A percentile compares a stretch with the other conserved stretches of the same genome.
phyloP scores from a whole-genome alignment of 2,113 vertebrate species.

The Anas platyrhynchos region DNA sequence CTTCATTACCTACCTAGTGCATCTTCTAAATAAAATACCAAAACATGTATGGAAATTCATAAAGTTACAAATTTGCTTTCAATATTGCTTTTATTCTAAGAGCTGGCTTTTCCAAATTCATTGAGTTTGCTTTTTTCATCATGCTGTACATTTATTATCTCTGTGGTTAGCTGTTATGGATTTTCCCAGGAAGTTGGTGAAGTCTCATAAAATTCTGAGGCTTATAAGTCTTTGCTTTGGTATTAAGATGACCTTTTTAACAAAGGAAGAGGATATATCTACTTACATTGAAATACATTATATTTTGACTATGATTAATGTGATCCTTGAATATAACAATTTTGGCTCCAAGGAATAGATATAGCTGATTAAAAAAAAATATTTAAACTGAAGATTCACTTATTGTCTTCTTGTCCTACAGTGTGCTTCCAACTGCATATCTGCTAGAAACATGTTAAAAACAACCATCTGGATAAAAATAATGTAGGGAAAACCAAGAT shows the following conservation, averaged over 20 bases:
- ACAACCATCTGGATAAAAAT: background rate
- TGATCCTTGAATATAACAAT: background rate
- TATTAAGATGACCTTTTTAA: constrained; percentile 35
- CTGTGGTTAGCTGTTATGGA: background rate
- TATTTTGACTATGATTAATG: background rate
- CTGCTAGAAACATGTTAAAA: background rate
- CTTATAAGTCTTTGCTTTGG: background rate
- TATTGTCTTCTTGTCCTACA: background rate
- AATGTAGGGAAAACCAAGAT: no score
- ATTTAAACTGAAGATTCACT: background rate
- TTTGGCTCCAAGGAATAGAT: background rate
- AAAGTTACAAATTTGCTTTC: background rate
- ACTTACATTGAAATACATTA: background rate
- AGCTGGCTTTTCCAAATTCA: background rate
- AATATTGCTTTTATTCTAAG: background rate
- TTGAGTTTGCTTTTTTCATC: background rate
- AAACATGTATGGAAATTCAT: background rate
- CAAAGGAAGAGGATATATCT: background rate
- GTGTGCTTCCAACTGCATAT: background rate
- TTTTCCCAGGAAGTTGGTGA: background rate
- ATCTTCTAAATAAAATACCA: background rate
- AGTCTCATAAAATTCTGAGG: background rate
- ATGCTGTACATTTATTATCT: background rate
- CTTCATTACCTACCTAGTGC: background rate
- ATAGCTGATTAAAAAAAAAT: background rate